phyloP scores from a whole-genome alignment of 2,888 invertebrate species.

The Athetis lepigone region DNA sequence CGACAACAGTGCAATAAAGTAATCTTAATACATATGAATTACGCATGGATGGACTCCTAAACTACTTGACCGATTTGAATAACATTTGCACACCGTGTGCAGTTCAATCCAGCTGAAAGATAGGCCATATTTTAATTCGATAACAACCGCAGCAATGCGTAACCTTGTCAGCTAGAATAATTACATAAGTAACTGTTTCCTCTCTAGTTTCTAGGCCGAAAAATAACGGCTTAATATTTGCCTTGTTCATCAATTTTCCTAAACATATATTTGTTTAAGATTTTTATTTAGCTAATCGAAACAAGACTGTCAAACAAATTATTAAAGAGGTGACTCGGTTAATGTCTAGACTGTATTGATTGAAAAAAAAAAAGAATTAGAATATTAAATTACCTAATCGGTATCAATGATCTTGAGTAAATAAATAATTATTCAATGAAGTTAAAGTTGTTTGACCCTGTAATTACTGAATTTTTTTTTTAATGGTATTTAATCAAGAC shows the following conservation, averaged over 20 bases:
- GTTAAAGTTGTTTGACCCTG: conserved; percentile 4
- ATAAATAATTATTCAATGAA: conserved; percentile 18
- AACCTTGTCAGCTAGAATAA: too few relatives aligned
- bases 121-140: too few relatives aligned
- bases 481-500: conserved; percentile 20
- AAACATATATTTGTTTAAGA: conserved; percentile 36
- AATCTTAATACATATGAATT: too few relatives aligned
- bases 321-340: conserved; percentile 27
- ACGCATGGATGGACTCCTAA: too few relatives aligned
- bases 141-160: too few relatives aligned
- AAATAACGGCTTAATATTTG: conserved; percentile 40
- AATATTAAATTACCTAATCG: conserved; percentile 13
- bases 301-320: conserved; percentile 42
- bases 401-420: conserved; percentile 15
- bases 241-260: conserved; percentile 39
- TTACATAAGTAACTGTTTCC: conserved; percentile 1
- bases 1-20: too few relatives aligned
- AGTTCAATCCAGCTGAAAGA: too few relatives aligned
- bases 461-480: not conserved
- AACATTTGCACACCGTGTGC: too few relatives aligned
- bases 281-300: conserved; percentile 19
- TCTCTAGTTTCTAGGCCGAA: conserved; percentile 17
- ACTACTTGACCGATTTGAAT: conserved; percentile 1
- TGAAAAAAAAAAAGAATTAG: conserved; percentile 31
- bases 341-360: conserved; percentile 52